These are phyloP conservation scores for Thereva unica DNA, from an alignment of 2,888 invertebrate species.

Conservation along the genomic window DNA sequence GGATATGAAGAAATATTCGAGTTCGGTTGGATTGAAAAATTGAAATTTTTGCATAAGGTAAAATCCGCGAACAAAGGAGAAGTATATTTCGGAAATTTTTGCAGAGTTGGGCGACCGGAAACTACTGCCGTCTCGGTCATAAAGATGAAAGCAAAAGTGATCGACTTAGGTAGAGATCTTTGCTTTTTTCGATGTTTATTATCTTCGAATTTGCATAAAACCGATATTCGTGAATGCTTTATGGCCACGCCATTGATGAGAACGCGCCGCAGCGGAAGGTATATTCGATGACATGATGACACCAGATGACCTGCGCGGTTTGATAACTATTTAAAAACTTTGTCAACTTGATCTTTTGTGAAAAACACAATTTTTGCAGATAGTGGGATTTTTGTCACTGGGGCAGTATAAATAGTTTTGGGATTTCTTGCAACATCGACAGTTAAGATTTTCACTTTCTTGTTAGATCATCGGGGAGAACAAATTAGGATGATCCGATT, in stretches of 20 bases:
- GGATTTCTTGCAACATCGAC: slow-evolving; percentile 26
- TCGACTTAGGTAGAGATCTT: no score
- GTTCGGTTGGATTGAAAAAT: no score
- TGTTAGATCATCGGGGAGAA: slow-evolving; percentile 25
- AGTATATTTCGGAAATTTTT: no score
- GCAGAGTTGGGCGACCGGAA: no score
- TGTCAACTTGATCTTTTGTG: no score
- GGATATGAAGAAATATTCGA: no score
- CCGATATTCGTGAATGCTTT: slow-evolving; percentile 10
- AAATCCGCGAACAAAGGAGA: no score
- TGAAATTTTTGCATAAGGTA: no score
- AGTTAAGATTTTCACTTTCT: slow-evolving; percentile 25
- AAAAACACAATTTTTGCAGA: slow-evolving; percentile 14
- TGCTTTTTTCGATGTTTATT: no score
- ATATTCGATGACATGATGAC: neutral
- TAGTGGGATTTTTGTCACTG: neutral
- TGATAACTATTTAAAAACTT: no score
- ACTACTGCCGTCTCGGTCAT: no score
- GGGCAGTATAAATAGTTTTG: slow-evolving; percentile 36
- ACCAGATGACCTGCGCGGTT: neutral
- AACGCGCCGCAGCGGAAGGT: slow-evolving; percentile 8
- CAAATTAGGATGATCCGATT: slow-evolving; percentile 18
- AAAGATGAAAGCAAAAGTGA: no score
- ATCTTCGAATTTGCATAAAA: slow-evolving; percentile 24
- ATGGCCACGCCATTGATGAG: slow-evolving; percentile 14